These are phyloP conservation scores for Malurus cyaneus DNA, from an alignment of 2,113 vertebrate genomes.

Conservation along the genomic window DNA sequence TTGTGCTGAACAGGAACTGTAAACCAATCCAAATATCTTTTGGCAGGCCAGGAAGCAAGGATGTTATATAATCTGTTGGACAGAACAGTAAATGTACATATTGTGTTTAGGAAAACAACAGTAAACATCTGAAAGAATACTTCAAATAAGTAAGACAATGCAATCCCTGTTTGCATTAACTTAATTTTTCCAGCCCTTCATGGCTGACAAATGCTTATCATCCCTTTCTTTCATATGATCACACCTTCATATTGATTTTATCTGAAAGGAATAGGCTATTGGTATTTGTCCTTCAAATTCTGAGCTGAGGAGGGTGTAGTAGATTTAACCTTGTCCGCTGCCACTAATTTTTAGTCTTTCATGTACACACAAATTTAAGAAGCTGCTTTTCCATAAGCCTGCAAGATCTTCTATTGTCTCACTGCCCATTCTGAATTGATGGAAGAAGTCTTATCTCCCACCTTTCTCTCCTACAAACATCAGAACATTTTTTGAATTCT, in stretches of 20 bases:
- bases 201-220: background rate
- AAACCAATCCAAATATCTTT: conserved; percentile 88
- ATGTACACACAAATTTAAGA: background rate
- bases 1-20: conserved; percentile 61
- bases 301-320: background rate
- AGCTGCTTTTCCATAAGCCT: background rate
- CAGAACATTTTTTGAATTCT: background rate
- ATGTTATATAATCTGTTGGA: conserved; percentile 88
- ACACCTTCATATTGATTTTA: background rate
- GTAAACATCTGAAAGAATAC: background rate
- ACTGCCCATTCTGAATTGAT: background rate
- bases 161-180: background rate
- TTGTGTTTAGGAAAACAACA: background rate
- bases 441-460: background rate
- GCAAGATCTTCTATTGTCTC: background rate
- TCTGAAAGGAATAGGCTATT: background rate
- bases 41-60: conserved; percentile 74
- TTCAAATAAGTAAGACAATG: background rate
- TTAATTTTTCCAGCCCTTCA: background rate
- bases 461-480: background rate
- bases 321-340: background rate
- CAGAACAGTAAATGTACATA: conserved; percentile 1
- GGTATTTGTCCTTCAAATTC: background rate
- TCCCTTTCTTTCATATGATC: background rate
- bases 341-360: background rate